Evolutionary conservation across 2,113 vertebrate species (phyloP), one percentile per base, ranked within the genome.

Genomic region (Cynocephalus volans): DNA sequence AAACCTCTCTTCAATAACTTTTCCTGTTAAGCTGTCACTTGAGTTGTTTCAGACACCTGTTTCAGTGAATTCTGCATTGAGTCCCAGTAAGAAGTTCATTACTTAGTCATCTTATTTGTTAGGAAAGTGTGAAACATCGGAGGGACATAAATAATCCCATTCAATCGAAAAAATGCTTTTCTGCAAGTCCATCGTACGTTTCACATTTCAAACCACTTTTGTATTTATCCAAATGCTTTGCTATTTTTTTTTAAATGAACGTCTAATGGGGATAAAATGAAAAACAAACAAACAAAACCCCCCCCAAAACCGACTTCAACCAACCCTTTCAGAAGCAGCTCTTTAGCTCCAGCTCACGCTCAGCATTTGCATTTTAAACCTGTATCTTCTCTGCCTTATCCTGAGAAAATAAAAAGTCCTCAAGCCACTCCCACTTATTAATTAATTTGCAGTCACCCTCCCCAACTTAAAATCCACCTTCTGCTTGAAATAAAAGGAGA

Each of bases 101-200:
- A 77, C 36, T 72, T 81, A 93, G 88, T 93, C 62, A 41, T 64
- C 80, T 79, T 56, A 62, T 64, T 86, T 77, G 48, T 84, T 92
- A 81, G 62, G 48, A 60, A 67, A 86, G 50, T 31, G 84, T 50
- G 48, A 62, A 11, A 70, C 33, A 54, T 90, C 93, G 95, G 93
- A 90, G 23, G 28, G n/a, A 50, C 45, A 33, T 52, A 77, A 73
- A 86, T 24, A 94, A 83, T 45, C 41, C 18, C 48, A 26, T 48
- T 88, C 76, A 76, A 56, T 3, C 62, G 64, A 41, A 67, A 83
- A 45, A 82, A 72, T 0, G 28, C 10, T 95, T 93, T 89, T 88
- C 24, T 64, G 72, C 2, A 41, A 93, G 70, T 15, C 54, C 21
- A 1, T 1, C 1, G 5, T 50, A 13, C 28, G 89, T 75, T 64